A percentile compares a stretch with the other conserved stretches of the same genome.
phyloP scores from a whole-genome alignment of 2,888 invertebrate genomes.

The Polydrusus cervinus region DNA sequence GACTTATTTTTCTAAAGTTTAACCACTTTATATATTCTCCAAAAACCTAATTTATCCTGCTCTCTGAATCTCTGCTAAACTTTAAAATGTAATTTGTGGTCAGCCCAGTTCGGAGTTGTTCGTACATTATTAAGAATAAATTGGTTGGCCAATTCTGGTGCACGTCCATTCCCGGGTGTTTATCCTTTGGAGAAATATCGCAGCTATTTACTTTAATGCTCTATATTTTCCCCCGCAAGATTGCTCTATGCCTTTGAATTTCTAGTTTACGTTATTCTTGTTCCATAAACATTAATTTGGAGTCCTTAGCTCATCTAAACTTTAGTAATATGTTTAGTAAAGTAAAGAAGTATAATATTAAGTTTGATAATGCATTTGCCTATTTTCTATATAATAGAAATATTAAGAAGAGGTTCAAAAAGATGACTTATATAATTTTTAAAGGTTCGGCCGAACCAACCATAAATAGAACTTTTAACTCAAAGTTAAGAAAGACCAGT shows the following conservation, averaged over 20 bases:
- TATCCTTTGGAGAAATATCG: conserved; percentile 54
- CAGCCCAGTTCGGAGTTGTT: conserved; percentile 46
- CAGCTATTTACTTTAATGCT: conserved; percentile 53
- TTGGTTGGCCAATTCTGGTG: conserved; percentile 50
- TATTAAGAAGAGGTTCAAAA: too few species aligned
- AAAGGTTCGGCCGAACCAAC: too few species aligned
- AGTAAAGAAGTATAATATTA: too few species aligned
- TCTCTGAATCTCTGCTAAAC: conserved; percentile 32
- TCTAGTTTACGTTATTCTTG: conserved; percentile 36
- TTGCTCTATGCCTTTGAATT: conserved; percentile 49
- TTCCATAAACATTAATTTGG: neutral
- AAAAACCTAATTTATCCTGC: conserved; percentile 12
- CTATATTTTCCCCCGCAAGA: conserved; percentile 49
- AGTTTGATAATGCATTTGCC: too few species aligned
- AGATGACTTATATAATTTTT: too few species aligned
- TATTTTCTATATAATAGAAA: too few species aligned
- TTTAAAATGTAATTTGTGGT: conserved; percentile 52
- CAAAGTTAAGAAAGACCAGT: too few species aligned
- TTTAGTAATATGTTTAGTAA: too few species aligned
- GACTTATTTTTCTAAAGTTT: neutral
- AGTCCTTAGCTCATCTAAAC: too few species aligned
- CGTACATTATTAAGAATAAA: conserved; percentile 56
- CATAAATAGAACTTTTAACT: too few species aligned
- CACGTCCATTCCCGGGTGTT: conserved; percentile 53
- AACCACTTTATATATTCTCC: neutral